Base-by-base conservation (phyloP, 2,113 vertebrate species). In the Ahaetulla prasina region DNA sequence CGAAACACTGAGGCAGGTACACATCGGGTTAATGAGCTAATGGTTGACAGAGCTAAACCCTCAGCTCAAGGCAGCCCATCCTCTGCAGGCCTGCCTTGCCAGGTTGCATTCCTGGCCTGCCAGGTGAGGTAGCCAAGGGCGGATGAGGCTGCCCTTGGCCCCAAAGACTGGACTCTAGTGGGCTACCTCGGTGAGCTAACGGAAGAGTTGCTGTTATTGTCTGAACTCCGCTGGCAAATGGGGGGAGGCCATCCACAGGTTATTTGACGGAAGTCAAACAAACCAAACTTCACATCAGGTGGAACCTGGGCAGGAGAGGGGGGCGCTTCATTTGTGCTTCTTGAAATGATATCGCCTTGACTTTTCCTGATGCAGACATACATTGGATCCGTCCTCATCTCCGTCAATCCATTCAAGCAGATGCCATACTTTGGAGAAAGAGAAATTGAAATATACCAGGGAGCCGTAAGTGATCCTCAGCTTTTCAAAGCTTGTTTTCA, bases 391-490 rank as follows among this genome's bases (percentile, higher is more conserved):
- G 99, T 99, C 60, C 97, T 99, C 91, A 99, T 99, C 96, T 99
- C 99, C 1, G 95, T 99, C 96, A 99, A 99, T 96, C 99, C 99
- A 86, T 99, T 99, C 97, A 99, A 99, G 96, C 99, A 99, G 97
- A 99, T 99, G 99, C 99, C 99, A 0, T 99, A 99, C 96, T 99
- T 99, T 96, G 98, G 99, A 22, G 99, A 99, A 49, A 99, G 99
- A 94, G 99, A 99, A 97, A 98, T 99, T 74, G 99, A 99, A 96
- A 98, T 99, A 98, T 99, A 99, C 97, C 99, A 99, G 96, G 99
- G 99, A 94, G 98, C 99, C 74, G 99, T 99, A 98, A 99, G 99
- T 99, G 94, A 88, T 80, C 25, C 49, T 53, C 30, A 22, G 6
- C 49, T 88, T n/a, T 47, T 49, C 23, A 50, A 50, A 49, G 68